A percentile compares a stretch with the other conserved stretches of the same genome.
Evolutionary conservation across 1,140 invertebrate species (phyloP).

Genomic region (Tetramorium parvispinum): DNA sequence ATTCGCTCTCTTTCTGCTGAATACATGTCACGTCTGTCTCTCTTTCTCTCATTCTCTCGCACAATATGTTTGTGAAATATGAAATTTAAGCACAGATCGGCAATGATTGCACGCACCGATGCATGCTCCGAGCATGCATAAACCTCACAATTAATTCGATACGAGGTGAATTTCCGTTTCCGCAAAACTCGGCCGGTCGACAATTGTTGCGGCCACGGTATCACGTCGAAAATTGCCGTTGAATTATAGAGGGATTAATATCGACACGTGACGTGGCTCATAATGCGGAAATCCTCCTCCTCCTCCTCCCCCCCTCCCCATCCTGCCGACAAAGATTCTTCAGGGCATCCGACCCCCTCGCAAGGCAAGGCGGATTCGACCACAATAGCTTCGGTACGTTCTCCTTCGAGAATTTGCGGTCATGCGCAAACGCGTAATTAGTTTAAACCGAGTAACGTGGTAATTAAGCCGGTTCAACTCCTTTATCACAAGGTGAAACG

Average conservation of each 20-base stretch:
- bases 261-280: constrained; percentile 1
- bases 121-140: not conserved
- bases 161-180: constrained; percentile 39
- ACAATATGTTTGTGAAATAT: constrained; percentile 13
- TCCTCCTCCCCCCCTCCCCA: not conserved
- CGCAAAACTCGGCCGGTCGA: constrained; percentile 25
- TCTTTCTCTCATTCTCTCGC: no score
- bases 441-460: constrained; percentile 70
- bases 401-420: constrained; percentile 65
- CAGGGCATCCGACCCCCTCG: not conserved
- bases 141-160: constrained; percentile 44
- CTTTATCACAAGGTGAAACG: constrained; percentile 65
- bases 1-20: not conserved
- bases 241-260: constrained; percentile 39
- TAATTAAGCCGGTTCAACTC: constrained; percentile 70
- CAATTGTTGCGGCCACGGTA: constrained; percentile 10
- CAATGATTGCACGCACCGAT: not conserved
- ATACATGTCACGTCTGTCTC: not conserved
- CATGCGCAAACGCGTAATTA: constrained; percentile 69
- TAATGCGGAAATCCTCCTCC: not conserved
- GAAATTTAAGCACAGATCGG: constrained; percentile 21
- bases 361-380: constrained; percentile 42
- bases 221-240: constrained; percentile 32
- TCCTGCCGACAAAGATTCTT: constrained; percentile 2
- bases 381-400: constrained; percentile 58